These are phyloP conservation scores for Cataglyphis albicans DNA, from an alignment of 2,888 invertebrate species.

Conservation along the genomic window DNA sequence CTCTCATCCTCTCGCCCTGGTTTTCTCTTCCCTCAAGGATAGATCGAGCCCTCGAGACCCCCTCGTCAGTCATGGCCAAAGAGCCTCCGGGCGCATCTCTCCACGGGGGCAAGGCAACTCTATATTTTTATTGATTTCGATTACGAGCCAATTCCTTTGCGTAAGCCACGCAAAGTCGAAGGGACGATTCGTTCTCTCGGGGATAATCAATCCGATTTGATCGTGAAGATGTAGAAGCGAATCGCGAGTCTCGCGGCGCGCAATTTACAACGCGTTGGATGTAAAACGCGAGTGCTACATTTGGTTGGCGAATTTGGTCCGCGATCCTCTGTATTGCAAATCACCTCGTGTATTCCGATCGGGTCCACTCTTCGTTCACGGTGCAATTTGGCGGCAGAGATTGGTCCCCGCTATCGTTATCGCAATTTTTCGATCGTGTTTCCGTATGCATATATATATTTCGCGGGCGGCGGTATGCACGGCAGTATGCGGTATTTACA, in stretches of 20 bases:
- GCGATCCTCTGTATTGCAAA: constrained; percentile 62
- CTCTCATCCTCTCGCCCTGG: constrained; percentile 73
- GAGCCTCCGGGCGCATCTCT: constrained; percentile 73
- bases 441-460: constrained; percentile 60
- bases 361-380: constrained; percentile 66
- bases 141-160: constrained; percentile 73
- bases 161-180: constrained; percentile 28
- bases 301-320: constrained; percentile 22
- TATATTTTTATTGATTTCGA: constrained; percentile 84
- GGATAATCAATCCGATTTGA: constrained; percentile 26
- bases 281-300: neutral
- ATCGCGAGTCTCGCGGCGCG: neutral
- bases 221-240: neutral
- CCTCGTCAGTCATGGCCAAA: constrained; percentile 83
- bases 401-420: constrained; percentile 77
- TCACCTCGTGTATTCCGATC: constrained; percentile 64
- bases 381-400: constrained; percentile 73
- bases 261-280: constrained; percentile 27
- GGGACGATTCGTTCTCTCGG: constrained; percentile 33
- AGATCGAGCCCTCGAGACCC: constrained; percentile 85
- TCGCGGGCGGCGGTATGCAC: constrained; percentile 40
- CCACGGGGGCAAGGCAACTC: constrained; percentile 71
- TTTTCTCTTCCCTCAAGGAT: constrained; percentile 78
- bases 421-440: constrained; percentile 74
- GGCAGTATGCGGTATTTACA: constrained; percentile 77